Base-by-base conservation (phyloP, 2,888 invertebrate species). In the Hirtodrosophila confusa region DNA sequence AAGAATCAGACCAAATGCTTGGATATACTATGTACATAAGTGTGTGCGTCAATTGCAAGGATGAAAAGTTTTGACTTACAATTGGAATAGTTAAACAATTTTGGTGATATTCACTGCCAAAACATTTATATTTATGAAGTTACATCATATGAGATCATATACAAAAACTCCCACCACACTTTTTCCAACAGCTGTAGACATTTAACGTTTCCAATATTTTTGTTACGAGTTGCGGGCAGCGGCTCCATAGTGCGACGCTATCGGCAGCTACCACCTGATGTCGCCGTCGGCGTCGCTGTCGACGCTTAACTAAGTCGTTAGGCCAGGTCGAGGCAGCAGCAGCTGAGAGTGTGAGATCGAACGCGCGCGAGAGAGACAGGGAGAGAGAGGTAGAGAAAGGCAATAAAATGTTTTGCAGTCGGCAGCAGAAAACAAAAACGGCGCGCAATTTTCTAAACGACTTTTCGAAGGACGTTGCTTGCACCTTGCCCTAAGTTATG, bases 321-420 rank as follows among this genome's bases (percentile, higher is more conserved):
- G 76, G 73, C 76, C 73, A 74, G 73, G 73, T 74, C 73, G 72
- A 74, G 73, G 66, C 61, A 75, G 41, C 31, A 55, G 29, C 31
- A 43, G 67, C 49, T 43, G 37, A 49, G 37, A 44, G 57, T 33
- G 44, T 51, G 48, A 48, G 50, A 54, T 58, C 57, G 57, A 54
- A 6, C 24, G 6, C 1, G 17, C 6, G n/a, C 10, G 47, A 37
- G 27, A 11, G 44, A 2, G 4, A 8, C n/a, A n/a, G 44, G 27
- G 0, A 44, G 35, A 3, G 33, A 8, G 17, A 45, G 27, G 11
- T 5, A 33, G n/a, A 56, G 27, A 39, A 39, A 17, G 29, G 23
- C 48, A 50, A 49, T 17, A 17, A 5, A 11, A 31, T 35, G n/a
- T 11, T 27, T 47, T 27, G 27, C 27, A 27, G 36, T 47, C 17